Evolutionary conservation across 2,797 vertebrate genomes (phyloP).

Genomic region (Spheniscus humboldti): DNA sequence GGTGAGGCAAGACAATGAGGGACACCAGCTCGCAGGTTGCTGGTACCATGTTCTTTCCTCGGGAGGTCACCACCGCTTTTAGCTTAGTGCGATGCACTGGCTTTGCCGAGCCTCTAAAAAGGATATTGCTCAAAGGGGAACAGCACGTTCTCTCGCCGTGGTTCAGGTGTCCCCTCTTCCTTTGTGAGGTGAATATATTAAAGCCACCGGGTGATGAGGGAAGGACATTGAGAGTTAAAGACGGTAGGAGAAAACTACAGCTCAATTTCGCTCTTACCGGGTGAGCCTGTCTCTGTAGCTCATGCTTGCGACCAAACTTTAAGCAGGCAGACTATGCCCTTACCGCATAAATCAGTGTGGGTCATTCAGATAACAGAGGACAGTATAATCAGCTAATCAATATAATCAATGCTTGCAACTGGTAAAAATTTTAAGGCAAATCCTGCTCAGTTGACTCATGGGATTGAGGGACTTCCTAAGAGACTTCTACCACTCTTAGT

Average conservation of each 20-base stretch:
- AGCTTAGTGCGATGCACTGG: not conserved
- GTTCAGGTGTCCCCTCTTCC: not conserved
- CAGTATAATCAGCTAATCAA: not conserved
- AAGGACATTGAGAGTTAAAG: not conserved
- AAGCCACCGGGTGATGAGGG: not conserved
- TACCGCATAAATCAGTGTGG: not conserved
- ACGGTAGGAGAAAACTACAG: not conserved
- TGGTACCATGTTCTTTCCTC: not conserved
- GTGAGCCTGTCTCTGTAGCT: not conserved
- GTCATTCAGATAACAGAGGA: not conserved
- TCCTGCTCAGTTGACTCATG: not conserved
- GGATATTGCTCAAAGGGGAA: not conserved
- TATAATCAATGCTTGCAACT: not conserved
- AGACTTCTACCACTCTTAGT: not conserved
- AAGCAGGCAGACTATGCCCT: not conserved
- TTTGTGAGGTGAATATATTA: not conserved
- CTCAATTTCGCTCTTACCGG: not conserved
- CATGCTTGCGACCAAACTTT: not conserved
- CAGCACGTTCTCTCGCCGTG: rapidly evolving
- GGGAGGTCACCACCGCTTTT: not conserved
- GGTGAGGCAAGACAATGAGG: not conserved
- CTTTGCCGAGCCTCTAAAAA: not conserved
- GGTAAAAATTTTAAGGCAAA: not conserved
- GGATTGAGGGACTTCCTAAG: not conserved
- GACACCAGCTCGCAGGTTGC: not conserved